Percentiles rank a stretch among this genome's conserved stretches.
These are phyloP conservation scores for Pammene fasciana DNA, from an alignment of 2,888 invertebrate genomes.

Conservation along the genomic window DNA sequence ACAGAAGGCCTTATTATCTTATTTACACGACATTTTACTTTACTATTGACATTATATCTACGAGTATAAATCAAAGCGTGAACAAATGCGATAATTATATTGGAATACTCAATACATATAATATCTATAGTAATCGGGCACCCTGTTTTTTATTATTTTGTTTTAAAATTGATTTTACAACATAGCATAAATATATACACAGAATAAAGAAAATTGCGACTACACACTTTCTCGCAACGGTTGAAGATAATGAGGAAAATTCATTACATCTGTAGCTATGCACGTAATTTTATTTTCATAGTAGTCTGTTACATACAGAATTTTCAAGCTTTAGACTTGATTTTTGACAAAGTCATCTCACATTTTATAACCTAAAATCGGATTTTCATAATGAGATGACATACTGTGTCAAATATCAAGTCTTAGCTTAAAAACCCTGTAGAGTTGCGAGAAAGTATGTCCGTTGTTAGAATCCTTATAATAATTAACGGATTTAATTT, in stretches of 20 bases:
- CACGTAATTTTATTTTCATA: no score
- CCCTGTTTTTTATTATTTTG: constrained; percentile 26
- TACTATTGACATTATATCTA: constrained; percentile 23
- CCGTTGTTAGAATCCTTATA: not conserved
- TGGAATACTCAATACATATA: not conserved
- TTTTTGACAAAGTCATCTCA: no score
- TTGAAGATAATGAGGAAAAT: no score
- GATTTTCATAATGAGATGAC: no score
- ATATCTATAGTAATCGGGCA: constrained; percentile 32
- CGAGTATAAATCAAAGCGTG: no score
- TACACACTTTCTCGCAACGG: constrained; percentile 7
- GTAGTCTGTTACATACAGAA: no score
- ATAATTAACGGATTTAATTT: constrained; percentile 12
- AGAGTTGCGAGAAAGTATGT: constrained; percentile 8
- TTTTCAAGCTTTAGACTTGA: no score
- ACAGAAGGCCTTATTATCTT: constrained; percentile 32
- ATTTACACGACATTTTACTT: constrained; percentile 20
- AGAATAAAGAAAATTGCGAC: not conserved
- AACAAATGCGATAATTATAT: no score
- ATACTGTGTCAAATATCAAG: no score
- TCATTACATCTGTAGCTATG: no score
- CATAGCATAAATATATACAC: constrained; percentile 2
- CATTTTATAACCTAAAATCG: no score
- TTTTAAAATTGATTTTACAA: constrained; percentile 10
- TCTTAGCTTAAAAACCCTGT: no score